Conservation (phyloP, 2,888 invertebrate genomes). For the Chalcis sispes region DNA sequence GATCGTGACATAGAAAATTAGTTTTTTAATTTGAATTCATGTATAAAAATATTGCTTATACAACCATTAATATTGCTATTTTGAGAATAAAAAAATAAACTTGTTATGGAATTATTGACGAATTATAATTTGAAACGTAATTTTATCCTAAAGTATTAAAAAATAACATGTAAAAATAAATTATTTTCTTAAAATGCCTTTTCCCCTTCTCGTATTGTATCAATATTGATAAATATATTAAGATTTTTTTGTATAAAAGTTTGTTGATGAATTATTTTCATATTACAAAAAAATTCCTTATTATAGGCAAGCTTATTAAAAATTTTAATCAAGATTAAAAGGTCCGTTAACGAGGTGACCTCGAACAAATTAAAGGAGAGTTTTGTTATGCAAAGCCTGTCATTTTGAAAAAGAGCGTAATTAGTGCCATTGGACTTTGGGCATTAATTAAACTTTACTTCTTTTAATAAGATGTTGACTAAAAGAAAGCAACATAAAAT, state of each 20-base stretch:
- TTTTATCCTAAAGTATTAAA: no score
- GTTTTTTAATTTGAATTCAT: no score
- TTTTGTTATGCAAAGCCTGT: conserved; percentile 30
- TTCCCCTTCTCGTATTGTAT: no score
- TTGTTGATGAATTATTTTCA: neutral
- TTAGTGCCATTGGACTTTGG: conserved; percentile 28
- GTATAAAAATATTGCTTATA: no score
- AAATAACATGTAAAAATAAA: no score
- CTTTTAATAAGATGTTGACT: conserved; percentile 15
- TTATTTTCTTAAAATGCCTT: no score
- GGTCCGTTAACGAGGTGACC: conserved; percentile 10
- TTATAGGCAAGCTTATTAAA: neutral
- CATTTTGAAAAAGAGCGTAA: conserved; percentile 26
- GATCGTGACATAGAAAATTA: no score
- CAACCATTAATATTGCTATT: no score
- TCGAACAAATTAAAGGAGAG: conserved; percentile 35
- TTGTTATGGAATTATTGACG: no score
- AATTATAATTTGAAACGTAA: no score
- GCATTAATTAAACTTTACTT: conserved; percentile 34
- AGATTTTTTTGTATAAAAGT: neutral
- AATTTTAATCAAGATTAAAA: conserved; percentile 10
- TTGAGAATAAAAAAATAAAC: no score
- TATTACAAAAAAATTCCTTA: neutral
- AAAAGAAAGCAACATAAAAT: neutral
- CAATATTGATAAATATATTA: neutral